Conservation (phyloP, 2,113 vertebrate genomes). For the Xyrauchen texanus region DNA sequence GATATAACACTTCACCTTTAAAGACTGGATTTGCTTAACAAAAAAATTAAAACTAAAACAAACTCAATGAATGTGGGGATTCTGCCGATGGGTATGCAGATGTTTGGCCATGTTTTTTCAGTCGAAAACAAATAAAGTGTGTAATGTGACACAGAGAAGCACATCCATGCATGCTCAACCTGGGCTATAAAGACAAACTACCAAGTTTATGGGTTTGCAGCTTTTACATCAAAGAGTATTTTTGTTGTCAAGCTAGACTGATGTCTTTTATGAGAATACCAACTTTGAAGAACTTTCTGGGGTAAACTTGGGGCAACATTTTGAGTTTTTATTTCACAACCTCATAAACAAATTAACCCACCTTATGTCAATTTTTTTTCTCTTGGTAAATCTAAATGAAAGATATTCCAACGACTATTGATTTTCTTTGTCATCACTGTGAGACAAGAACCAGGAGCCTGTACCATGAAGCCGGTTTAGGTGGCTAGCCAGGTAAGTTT, state of each 20-base stretch:
- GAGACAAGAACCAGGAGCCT: too few species aligned
- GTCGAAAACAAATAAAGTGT: background rate
- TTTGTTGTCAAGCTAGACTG: background rate
- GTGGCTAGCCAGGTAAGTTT: too few species aligned
- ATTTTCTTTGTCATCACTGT: too few species aligned
- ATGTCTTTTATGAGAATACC: conserved; percentile 57
- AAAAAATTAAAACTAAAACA: background rate
- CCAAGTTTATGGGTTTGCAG: background rate
- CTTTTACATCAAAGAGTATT: background rate
- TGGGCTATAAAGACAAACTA: background rate
- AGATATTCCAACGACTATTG: too few species aligned
- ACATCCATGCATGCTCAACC: background rate
- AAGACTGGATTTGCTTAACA: background rate
- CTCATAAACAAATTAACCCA: background rate
- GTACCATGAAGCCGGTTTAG: too few species aligned
- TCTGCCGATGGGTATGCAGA: background rate
- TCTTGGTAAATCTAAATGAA: too few species aligned
- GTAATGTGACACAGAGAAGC: background rate
- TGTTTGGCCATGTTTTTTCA: background rate
- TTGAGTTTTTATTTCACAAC: background rate
- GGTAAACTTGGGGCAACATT: background rate
- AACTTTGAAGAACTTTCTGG: conserved; percentile 37
- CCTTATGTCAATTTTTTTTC: too few species aligned
- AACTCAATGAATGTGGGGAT: background rate
- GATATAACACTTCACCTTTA: too few species aligned